A percentile compares a stretch with the other conserved stretches of the same genome.
These are phyloP conservation scores for Tenthredo amoena DNA, from an alignment of 2,888 invertebrate genomes.

Conservation along the genomic window DNA sequence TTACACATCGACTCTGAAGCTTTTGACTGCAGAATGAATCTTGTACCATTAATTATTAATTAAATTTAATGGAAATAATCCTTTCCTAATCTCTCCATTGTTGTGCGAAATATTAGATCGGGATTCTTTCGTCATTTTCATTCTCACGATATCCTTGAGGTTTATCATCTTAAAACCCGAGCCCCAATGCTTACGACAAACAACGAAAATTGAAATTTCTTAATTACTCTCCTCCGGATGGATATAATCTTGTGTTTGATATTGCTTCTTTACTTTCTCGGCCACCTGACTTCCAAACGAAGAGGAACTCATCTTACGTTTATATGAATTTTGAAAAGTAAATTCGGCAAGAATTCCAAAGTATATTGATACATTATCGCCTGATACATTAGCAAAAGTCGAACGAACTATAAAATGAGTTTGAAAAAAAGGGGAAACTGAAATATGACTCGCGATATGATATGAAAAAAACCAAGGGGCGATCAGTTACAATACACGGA, in stretches of 20 bases:
- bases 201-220: background rate
- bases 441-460: background rate
- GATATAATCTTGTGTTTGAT: background rate
- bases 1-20: background rate
- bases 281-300: background rate
- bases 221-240: background rate
- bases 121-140: background rate
- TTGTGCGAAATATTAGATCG: background rate
- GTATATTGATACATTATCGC: too few species aligned
- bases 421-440: background rate
- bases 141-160: background rate
- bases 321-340: background rate
- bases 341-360: background rate
- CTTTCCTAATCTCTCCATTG: background rate
- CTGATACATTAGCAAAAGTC: background rate
- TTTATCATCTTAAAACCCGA: background rate
- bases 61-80: background rate
- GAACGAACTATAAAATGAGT: background rate
- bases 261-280: background rate
- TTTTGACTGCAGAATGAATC: background rate
- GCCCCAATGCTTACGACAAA: background rate
- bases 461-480: background rate
- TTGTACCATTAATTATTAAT: background rate
- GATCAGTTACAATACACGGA: background rate
- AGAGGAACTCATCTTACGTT: background rate